Evolutionary conservation across 2,888 invertebrate genomes (phyloP), one percentile per base, ranked within the genome.

Genomic region (Cyclophora albipunctata): DNA sequence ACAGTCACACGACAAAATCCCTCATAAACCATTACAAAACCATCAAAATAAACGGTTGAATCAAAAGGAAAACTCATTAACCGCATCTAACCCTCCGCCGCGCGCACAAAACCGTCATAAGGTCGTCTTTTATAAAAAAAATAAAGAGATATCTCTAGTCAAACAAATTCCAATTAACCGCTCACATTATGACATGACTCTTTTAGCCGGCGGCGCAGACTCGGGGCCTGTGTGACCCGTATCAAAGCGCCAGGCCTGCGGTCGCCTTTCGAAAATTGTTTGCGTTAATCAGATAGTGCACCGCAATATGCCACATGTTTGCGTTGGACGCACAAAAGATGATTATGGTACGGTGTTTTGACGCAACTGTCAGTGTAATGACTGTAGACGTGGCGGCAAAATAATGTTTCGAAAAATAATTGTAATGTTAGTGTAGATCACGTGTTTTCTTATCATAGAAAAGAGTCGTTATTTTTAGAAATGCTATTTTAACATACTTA

Each of bases 281-380:
- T 81, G 81, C 70, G 70, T 67, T 84, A 84, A 84, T 84, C 83
- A 78, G 82, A 82, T 84, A 83, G 69, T 67, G 54, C 55, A 50
- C 67, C 42, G 54, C 84, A 84, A 84, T 84, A 83, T 84, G 83
- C 70, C 75, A 66, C 76, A 70, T 84, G 84, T 82, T 83, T 80
- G 73, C 58, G 60, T 55, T 54, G 49, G 48, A 54, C 58, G 42
- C 5, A 66, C 69, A 68, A 68, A 64, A 71, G 66, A 66, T 72
- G 68, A 75, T 71, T 72, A 70, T 68, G 4, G 37, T 5, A 5
- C 4, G 4, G 37, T 4, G 4, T 37, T 37, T 4, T 37, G 37
- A 5, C 37, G 37, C 37, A 37, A 37, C 4, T 37, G 37, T 37
- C 5, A 4, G 37, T 37, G 37, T 5, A 37, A 37, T 37, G 5